Percentiles rank a stretch among this genome's conserved stretches.
These are phyloP conservation scores for Spisula subtruncata DNA, from an alignment of 2,888 invertebrate species.

Conservation along the genomic window DNA sequence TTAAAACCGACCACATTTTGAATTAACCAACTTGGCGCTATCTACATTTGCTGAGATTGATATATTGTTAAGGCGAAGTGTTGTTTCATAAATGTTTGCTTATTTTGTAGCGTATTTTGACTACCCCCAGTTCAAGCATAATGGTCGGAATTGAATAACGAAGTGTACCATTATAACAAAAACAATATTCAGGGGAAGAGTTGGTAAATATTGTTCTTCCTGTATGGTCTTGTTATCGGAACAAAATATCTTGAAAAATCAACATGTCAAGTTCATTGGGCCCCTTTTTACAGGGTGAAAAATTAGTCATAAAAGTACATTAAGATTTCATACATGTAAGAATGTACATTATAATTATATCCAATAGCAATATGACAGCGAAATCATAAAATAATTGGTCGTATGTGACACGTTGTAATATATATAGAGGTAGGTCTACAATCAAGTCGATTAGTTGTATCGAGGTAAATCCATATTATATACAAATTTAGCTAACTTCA, in stretches of 20 bases:
- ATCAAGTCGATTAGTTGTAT: no score
- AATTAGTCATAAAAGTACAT: neutral
- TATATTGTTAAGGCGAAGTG: constrained; percentile 47
- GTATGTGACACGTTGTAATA: no score
- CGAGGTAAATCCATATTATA: no score
- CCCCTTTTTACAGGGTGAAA: neutral
- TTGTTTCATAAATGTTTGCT: constrained; percentile 56
- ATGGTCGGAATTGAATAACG: constrained; percentile 40
- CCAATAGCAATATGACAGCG: no score
- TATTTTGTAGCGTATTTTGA: constrained; percentile 59
- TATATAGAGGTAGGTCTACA: no score
- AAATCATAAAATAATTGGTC: no score
- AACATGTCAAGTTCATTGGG: constrained; percentile 27
- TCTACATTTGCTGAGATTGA: constrained; percentile 58
- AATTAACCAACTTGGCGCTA: constrained; percentile 38
- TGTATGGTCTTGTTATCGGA: constrained; percentile 43
- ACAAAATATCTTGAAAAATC: constrained; percentile 36
- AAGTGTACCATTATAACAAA: constrained; percentile 48
- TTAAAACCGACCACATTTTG: constrained; percentile 52
- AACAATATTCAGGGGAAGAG: constrained; percentile 54
- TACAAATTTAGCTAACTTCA: no score
- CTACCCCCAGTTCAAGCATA: constrained; percentile 60
- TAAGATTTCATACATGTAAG: no score
- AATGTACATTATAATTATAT: no score
- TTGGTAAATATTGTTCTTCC: constrained; percentile 53